Conservation (phyloP, 2,797 vertebrate genomes). For the Darevskia nairensis region DNA sequence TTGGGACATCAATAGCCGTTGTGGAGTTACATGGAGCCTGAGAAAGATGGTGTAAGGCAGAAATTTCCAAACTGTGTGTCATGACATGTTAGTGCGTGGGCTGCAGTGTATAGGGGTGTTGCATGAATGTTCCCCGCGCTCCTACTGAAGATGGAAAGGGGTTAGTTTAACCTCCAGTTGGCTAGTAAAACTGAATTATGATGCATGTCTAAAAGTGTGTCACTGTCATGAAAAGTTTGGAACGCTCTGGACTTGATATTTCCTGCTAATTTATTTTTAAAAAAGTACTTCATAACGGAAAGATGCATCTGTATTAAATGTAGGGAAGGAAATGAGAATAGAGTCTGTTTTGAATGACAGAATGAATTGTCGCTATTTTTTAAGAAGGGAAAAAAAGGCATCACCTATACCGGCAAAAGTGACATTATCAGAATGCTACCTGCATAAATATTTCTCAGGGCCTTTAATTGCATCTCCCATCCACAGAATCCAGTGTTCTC, state of each 20-base stretch:
- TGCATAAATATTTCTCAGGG: slow-evolving; percentile 20
- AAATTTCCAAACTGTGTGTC: too few relatives aligned
- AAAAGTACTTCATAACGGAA: background rate
- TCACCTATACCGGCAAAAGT: slow-evolving; percentile 20
- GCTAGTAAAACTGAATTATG: too few relatives aligned
- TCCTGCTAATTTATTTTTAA: background rate
- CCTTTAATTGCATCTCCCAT: background rate
- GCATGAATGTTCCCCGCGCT: too few relatives aligned
- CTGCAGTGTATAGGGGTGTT: too few relatives aligned
- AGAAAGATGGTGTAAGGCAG: background rate
- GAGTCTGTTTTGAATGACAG: slow-evolving; percentile 10
- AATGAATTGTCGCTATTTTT: slow-evolving; percentile 21
- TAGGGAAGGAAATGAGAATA: slow-evolving; percentile 14
- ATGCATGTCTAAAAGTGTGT: too few relatives aligned
- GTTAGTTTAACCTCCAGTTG: too few relatives aligned
- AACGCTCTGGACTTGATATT: background rate
- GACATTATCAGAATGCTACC: background rate
- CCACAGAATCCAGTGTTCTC: background rate
- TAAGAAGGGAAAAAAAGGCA: background rate
- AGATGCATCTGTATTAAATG: slow-evolving; percentile 23
- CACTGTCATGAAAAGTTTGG: too few relatives aligned
- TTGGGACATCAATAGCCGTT: background rate
- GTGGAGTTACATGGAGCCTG: background rate
- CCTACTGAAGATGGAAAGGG: too few relatives aligned
- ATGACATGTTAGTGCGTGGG: too few relatives aligned